A percentile compares a stretch with the other conserved stretches of the same genome.
Evolutionary conservation across 1,140 invertebrate species (phyloP).

Genomic region (Steinernema feltiae): DNA sequence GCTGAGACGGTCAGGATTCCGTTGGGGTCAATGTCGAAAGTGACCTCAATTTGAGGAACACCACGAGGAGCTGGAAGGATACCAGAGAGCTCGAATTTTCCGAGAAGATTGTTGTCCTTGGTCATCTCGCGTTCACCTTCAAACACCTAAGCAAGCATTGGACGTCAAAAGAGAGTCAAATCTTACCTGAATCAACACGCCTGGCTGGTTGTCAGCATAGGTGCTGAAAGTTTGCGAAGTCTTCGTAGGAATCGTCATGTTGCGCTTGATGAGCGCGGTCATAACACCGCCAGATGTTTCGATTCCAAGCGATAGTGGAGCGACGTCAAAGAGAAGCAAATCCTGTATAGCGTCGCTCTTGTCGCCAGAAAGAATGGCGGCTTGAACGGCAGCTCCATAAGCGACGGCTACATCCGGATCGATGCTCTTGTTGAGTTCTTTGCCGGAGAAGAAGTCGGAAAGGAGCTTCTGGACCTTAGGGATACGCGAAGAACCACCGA

Average conservation of each 20-base stretch:
- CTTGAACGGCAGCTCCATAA: slow-evolving; percentile 70
- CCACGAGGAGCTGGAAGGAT: slow-evolving; percentile 66
- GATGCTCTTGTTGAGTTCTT: slow-evolving; percentile 86
- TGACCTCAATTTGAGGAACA: slow-evolving; percentile 65
- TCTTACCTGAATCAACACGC: slow-evolving; percentile 71
- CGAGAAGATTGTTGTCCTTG: slow-evolving; percentile 65
- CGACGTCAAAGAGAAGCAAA: slow-evolving; percentile 82
- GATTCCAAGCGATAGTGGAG: slow-evolving; percentile 88
- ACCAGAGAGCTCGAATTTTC: slow-evolving; percentile 65
- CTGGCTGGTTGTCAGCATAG: slow-evolving; percentile 91
- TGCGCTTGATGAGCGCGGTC: slow-evolving; percentile 83
- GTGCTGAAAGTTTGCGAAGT: slow-evolving; percentile 93
- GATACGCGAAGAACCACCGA: slow-evolving; percentile 94
- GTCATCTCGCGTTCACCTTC: slow-evolving; percentile 67
- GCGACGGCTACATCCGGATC: slow-evolving; percentile 61
- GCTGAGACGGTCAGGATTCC: slow-evolving; percentile 62
- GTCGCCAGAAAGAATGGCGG: slow-evolving; percentile 79
- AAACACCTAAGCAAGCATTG: too few species aligned
- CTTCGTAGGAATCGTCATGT: slow-evolving; percentile 91
- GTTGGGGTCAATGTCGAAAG: slow-evolving; percentile 67
- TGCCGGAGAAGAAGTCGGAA: slow-evolving; percentile 75
- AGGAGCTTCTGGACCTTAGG: slow-evolving; percentile 86
- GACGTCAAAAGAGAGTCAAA: too few species aligned
- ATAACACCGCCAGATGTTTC: slow-evolving; percentile 95
- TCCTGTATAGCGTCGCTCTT: slow-evolving; percentile 87